A percentile compares a stretch with the other conserved stretches of the same genome.
Evolutionary conservation across 2,113 vertebrate genomes (phyloP).

Genomic region (Anser brachyrhynchus): DNA sequence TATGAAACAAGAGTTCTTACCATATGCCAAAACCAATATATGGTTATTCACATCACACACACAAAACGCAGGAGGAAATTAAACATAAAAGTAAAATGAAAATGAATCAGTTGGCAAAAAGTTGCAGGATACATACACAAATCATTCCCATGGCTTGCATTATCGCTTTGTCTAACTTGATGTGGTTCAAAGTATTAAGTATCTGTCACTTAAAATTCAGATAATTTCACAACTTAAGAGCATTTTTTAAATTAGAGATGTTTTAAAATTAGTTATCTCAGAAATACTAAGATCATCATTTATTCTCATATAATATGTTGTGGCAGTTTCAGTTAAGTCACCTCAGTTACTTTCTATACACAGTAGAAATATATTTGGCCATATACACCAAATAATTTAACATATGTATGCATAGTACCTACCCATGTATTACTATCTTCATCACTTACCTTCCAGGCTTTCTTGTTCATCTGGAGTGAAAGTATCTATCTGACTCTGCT

Average conservation of each 20-base stretch:
- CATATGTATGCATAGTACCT: not conserved
- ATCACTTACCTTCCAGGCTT: conserved; percentile 91
- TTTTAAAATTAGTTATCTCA: not conserved
- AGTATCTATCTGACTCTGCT: conserved; percentile 90
- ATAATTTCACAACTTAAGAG: not conserved
- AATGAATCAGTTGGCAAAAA: not conserved
- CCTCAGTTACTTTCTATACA: not conserved
- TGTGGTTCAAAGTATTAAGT: not conserved
- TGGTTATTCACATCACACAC: not conserved
- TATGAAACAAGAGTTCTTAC: not conserved
- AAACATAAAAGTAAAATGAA: not conserved
- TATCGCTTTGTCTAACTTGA: not conserved
- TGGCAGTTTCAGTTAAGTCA: not conserved
- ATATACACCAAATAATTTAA: not conserved
- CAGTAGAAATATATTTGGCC: not conserved
- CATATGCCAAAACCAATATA: not conserved
- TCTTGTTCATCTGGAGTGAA: conserved; percentile 96
- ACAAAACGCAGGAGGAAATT: not conserved
- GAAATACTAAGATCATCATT: not conserved
- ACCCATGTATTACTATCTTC: not conserved
- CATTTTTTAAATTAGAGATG: not conserved
- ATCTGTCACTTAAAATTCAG: not conserved
- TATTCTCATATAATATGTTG: not conserved
- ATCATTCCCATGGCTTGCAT: not conserved
- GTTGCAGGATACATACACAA: not conserved